phyloP scores from a whole-genome alignment of 2,797 vertebrate species.

The Pelodytes ibericus region DNA sequence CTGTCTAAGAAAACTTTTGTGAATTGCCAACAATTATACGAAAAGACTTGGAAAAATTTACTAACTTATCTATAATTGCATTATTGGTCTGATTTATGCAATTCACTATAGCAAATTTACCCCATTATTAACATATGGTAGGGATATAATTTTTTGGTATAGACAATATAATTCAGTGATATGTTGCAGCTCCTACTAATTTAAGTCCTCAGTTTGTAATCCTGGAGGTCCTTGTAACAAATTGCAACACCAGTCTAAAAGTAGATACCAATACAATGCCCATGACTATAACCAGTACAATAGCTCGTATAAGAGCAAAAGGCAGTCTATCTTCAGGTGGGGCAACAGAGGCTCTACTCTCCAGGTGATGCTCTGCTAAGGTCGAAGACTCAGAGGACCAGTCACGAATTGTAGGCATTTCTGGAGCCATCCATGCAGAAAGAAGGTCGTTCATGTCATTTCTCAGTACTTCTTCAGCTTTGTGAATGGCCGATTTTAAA shows the following conservation, averaged over 20 bases:
- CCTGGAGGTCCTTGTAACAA: constrained; percentile 37
- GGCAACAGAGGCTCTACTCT: background rate
- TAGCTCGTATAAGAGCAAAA: constrained; percentile 34
- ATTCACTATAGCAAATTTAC: too few relatives aligned
- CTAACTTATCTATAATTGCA: too few relatives aligned
- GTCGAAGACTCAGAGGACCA: background rate
- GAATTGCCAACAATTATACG: too few relatives aligned
- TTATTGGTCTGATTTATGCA: too few relatives aligned
- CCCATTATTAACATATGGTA: too few relatives aligned
- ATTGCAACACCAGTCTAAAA: constrained; percentile 39
- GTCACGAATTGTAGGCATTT: constrained; percentile 8
- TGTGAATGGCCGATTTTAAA: constrained; percentile 21
- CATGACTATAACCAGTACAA: constrained; percentile 39
- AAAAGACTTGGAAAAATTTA: too few relatives aligned
- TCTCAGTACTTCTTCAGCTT: constrained; percentile 36
- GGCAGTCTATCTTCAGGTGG: constrained; percentile 18
- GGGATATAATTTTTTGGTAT: too few relatives aligned
- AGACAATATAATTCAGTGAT: too few relatives aligned
- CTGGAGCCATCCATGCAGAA: background rate
- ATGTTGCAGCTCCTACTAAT: too few relatives aligned
- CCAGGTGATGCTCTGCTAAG: background rate
- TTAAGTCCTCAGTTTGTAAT: constrained; percentile 19
- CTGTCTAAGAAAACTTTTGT: too few relatives aligned
- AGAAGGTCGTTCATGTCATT: constrained; percentile 30
- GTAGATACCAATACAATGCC: constrained; percentile 38